Conservation (phyloP, 2,113 vertebrate species). For the Indicator maculatus region DNA sequence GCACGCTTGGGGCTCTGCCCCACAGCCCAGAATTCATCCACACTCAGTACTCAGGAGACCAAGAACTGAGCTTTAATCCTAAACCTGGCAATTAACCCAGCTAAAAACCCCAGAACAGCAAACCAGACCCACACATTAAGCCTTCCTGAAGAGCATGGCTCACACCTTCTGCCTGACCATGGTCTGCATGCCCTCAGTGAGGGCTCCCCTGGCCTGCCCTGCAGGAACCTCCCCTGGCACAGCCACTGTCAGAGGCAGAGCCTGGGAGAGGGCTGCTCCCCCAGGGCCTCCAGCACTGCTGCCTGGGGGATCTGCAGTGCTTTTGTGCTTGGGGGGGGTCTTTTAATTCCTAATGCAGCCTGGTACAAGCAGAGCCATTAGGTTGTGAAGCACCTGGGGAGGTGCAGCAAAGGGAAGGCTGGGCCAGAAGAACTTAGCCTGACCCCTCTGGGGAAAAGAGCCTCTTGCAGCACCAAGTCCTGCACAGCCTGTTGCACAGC, state of each 20-base stretch:
- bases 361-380: neutral
- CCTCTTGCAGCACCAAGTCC: neutral
- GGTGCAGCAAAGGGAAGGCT: neutral
- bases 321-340: neutral
- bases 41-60: accelerated
- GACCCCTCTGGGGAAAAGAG: neutral
- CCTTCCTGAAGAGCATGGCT: neutral
- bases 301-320: neutral
- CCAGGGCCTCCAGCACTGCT: neutral
- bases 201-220: neutral
- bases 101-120: neutral
- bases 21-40: neutral
- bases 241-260: neutral
- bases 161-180: neutral
- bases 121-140: neutral
- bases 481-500: neutral
- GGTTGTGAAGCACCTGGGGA: neutral
- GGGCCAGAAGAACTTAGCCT: neutral
- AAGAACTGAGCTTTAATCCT: neutral
- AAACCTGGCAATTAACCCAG: neutral
- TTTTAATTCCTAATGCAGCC: neutral
- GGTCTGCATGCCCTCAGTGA: neutral
- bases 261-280: neutral
- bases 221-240: neutral
- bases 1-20: neutral